Conservation (phyloP, 1,140 invertebrate genomes). For the Lucilia sericata region DNA sequence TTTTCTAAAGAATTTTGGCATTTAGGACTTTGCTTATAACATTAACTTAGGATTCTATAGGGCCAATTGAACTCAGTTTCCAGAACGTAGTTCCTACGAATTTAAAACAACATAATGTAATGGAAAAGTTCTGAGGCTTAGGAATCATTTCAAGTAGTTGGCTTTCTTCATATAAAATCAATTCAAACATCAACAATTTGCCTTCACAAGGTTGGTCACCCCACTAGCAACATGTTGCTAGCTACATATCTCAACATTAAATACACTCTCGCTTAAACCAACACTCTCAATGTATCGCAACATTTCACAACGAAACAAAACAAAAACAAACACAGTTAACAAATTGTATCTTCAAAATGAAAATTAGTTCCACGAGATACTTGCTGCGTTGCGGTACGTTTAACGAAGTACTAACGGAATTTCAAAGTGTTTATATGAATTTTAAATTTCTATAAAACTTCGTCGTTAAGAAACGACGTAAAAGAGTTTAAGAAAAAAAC, state of each 20-base stretch:
- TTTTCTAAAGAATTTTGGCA: no score
- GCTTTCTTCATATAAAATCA: no score
- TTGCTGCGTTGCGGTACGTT: constrained; percentile 52
- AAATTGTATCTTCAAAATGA: constrained; percentile 21
- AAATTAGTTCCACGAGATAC: constrained; percentile 52
- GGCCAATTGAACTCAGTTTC: no score
- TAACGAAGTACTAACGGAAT: constrained; percentile 18
- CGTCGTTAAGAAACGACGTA: neutral
- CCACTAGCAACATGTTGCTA: constrained; percentile 12
- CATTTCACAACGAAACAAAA: neutral
- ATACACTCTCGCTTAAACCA: neutral
- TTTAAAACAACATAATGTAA: no score
- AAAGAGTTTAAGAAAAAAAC: constrained; percentile 23
- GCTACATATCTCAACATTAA: constrained; percentile 5
- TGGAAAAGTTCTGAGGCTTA: no score
- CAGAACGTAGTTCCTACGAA: no score
- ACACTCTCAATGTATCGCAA: constrained; percentile 28
- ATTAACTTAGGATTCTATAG: no score
- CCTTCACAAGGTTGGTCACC: neutral
- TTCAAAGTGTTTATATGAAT: constrained; percentile 42
- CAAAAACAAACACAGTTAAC: neutral
- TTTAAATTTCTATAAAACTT: neutral
- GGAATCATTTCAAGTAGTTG: no score
- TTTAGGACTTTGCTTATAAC: no score
- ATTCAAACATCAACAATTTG: no score